Evolutionary conservation across 2,888 invertebrate genomes (phyloP), one percentile per base, ranked within the genome.

Genomic region (Herminia tarsipennalis): DNA sequence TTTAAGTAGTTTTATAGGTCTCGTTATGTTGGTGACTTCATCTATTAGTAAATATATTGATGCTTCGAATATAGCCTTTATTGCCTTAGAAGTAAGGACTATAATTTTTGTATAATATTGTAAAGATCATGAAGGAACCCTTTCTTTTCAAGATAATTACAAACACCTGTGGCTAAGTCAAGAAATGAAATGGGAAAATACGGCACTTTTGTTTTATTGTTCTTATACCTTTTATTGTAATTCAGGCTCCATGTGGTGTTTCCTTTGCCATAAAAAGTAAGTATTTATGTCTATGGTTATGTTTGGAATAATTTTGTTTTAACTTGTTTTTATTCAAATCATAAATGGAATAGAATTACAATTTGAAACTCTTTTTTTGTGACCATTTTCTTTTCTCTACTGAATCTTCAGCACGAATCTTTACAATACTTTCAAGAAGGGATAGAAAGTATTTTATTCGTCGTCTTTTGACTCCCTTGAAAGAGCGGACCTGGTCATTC

Each of bases 101-200:
- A 25, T 53, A 46, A 38, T 58, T 3, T 13, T 5, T 14, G 37
- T 34, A 46, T 56, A 38, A 51, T 55, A 27, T 57, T 57, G 66
- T 62, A 58, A 32, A 52, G 60, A 53, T 64, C 41, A 64, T 56
- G 58, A 50, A 60, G 63, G 53, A 62, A 68, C 65, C 76, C 74
- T 72, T 74, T 68, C 48, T 59, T 69, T 56, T 58, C 55, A 51
- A 66, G 67, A 70, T 78, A 73, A 78, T 72, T 70, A 68, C 30
- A 61, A 62, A 67, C 79, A 67, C 66, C 66, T 68, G 66, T 80
- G 79, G 58, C 59, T 43, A 48, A 56, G 42, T 61, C 38, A 57
- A 54, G 42, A 18, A 54, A 55, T 57, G 24, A 33, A 51, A 66
- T 44, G 46, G 43, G 43, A 32, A 54, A 51, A 63, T 52, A 32